Conservation (phyloP, 2,888 invertebrate genomes). For the Callimorpha dominula region DNA sequence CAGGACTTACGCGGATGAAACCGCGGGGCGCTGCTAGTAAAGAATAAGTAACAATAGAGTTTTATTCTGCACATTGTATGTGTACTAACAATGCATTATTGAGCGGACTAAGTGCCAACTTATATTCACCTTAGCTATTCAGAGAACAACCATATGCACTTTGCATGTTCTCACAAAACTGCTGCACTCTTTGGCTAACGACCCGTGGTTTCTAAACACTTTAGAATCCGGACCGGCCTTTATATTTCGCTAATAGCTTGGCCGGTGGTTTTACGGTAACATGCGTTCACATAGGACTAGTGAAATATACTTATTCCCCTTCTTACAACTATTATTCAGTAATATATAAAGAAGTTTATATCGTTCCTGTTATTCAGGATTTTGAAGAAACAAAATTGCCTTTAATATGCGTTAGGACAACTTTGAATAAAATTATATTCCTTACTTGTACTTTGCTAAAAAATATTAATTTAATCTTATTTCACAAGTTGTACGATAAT, state of each 20-base stretch:
- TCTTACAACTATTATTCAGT: not conserved
- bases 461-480: too few species aligned
- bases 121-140: slow-evolving; percentile 20
- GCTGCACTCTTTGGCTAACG: slow-evolving; percentile 48
- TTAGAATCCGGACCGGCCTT: slow-evolving; percentile 52
- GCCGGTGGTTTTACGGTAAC: slow-evolving; percentile 24
- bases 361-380: too few species aligned
- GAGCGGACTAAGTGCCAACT: slow-evolving; percentile 23
- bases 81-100: slow-evolving; percentile 12
- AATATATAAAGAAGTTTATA: too few species aligned
- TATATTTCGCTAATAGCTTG: slow-evolving; percentile 55
- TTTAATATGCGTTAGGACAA: too few species aligned
- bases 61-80: slow-evolving; percentile 9
- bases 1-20: too few species aligned
- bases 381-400: too few species aligned
- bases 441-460: too few species aligned
- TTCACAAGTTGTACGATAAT: too few species aligned
- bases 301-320: not conserved
- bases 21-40: too few species aligned
- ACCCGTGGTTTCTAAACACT: slow-evolving; percentile 52
- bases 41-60: slow-evolving; percentile 1
- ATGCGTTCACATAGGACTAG: slow-evolving; percentile 14
- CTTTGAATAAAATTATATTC: too few species aligned
- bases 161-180: slow-evolving; percentile 49
- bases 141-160: slow-evolving; percentile 44